Evolutionary conservation across 2,888 invertebrate genomes (phyloP).

Genomic region (Platycheirus rosarum): DNA sequence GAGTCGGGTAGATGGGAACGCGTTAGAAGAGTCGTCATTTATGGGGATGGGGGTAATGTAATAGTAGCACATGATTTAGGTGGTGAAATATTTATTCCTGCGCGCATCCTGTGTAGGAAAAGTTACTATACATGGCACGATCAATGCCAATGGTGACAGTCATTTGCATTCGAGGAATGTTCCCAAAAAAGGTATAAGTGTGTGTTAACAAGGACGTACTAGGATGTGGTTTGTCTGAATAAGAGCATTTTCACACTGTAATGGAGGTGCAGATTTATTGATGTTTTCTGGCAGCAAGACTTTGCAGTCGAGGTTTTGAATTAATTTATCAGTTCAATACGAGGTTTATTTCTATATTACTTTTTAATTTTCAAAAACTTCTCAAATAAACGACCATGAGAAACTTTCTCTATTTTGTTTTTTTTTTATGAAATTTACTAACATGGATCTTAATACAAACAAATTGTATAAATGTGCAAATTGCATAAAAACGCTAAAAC

Average conservation of each 20-base stretch:
- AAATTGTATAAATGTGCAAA: no score
- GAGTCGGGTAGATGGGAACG: not conserved
- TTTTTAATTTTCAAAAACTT: no score
- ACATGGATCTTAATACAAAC: no score
- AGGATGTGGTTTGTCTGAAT: not conserved
- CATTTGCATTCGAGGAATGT: slow-evolving; percentile 49
- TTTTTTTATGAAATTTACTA: no score
- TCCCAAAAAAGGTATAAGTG: slow-evolving; percentile 19
- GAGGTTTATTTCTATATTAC: no score
- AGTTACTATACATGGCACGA: slow-evolving; percentile 47
- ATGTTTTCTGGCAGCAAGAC: no score
- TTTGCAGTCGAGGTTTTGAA: no score
- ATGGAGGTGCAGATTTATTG: slow-evolving; percentile 20
- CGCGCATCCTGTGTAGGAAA: slow-evolving; percentile 47
- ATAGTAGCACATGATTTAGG: slow-evolving; percentile 62
- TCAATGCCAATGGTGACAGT: no score
- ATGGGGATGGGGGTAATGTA: slow-evolving; percentile 25
- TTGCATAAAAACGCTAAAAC: no score
- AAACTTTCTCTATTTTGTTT: no score
- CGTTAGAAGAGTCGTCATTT: slow-evolving; percentile 32
- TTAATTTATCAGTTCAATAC: no score
- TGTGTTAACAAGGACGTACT: slow-evolving; percentile 3
- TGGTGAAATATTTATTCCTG: slow-evolving; percentile 61
- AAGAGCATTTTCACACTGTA: slow-evolving; percentile 1
- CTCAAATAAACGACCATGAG: no score